phyloP scores from a whole-genome alignment of 1,140 invertebrate genomes.

The Scaptomyza hsui region DNA sequence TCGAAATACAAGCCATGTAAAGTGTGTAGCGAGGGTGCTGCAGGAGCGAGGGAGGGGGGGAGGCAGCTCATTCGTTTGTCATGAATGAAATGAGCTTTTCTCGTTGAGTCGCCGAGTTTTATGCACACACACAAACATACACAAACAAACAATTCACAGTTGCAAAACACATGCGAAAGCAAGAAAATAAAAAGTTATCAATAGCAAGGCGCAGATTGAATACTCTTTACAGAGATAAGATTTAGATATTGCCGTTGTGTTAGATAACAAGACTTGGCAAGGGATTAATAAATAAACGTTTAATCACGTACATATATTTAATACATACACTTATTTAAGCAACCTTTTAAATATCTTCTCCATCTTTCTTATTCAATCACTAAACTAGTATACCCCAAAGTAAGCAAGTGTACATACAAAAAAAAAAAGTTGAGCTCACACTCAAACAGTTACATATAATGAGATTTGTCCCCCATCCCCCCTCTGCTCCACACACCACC shows the following conservation, averaged over 20 bases:
- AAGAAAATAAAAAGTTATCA: not conserved
- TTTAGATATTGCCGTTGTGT: no score
- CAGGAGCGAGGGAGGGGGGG: not conserved
- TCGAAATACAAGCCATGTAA: conserved; percentile 52
- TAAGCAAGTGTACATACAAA: not conserved
- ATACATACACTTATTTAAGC: no score
- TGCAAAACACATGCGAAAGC: conserved; percentile 3
- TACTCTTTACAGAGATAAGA: no score
- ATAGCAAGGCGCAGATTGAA: no score
- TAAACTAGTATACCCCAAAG: not conserved
- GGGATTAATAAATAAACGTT: no score
- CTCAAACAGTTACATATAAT: not conserved
- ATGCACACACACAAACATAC: not conserved
- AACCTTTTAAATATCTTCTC: no score
- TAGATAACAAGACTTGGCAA: no score
- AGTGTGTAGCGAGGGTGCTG: no score
- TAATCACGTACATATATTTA: no score
- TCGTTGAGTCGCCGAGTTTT: conserved; percentile 21
- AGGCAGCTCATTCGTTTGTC: conserved; percentile 33
- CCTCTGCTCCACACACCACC: not conserved
- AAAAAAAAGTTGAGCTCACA: conserved; percentile 10
- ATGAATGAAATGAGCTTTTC: conserved; percentile 70
- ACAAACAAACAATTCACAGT: not conserved
- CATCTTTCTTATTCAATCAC: not conserved
- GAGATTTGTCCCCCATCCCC: conserved; percentile 2